Percentiles rank a stretch among this genome's conserved stretches.
phyloP scores from a whole-genome alignment of 2,888 invertebrate species.

The Drosophila engyochracea region DNA sequence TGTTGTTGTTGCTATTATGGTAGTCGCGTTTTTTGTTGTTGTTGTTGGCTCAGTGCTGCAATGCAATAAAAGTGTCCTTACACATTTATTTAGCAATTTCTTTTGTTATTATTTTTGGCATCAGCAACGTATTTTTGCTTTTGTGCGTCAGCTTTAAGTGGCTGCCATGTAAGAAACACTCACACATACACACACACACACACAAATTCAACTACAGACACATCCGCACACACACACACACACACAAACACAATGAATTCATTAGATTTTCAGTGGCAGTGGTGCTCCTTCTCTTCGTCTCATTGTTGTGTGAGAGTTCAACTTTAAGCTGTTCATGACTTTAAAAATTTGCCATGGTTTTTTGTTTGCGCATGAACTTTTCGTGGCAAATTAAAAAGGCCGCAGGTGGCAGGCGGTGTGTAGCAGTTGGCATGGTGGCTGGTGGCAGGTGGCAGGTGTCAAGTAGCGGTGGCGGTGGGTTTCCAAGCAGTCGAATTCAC shows the following conservation, averaged over 20 bases:
- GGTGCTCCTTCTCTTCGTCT: background rate
- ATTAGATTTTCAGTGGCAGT: slow-evolving; percentile 43
- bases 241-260: slow-evolving; percentile 53
- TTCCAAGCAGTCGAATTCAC: slow-evolving; percentile 57
- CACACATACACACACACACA: slow-evolving; percentile 6
- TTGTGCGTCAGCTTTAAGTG: slow-evolving; percentile 70
- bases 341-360: slow-evolving; percentile 57
- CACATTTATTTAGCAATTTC: slow-evolving; percentile 82
- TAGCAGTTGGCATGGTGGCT: slow-evolving; percentile 23
- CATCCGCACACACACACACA: slow-evolving; percentile 3
- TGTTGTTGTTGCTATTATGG: background rate
- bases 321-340: slow-evolving; percentile 67
- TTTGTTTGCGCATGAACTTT: slow-evolving; percentile 77
- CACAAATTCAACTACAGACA: background rate
- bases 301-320: slow-evolving; percentile 6
- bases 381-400: slow-evolving; percentile 81
- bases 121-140: slow-evolving; percentile 55
- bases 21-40: slow-evolving; percentile 29
- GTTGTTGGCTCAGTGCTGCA: slow-evolving; percentile 45
- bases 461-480: slow-evolving; percentile 35
- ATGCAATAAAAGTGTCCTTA: slow-evolving; percentile 81
- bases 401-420: slow-evolving; percentile 70
- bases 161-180: slow-evolving; percentile 36
- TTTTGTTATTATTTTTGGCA: slow-evolving; percentile 77
- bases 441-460: slow-evolving; percentile 50